Percentiles rank a stretch among this genome's conserved stretches.
Evolutionary conservation across 2,888 invertebrate species (phyloP).

Genomic region (Trachelus iudaicus): DNA sequence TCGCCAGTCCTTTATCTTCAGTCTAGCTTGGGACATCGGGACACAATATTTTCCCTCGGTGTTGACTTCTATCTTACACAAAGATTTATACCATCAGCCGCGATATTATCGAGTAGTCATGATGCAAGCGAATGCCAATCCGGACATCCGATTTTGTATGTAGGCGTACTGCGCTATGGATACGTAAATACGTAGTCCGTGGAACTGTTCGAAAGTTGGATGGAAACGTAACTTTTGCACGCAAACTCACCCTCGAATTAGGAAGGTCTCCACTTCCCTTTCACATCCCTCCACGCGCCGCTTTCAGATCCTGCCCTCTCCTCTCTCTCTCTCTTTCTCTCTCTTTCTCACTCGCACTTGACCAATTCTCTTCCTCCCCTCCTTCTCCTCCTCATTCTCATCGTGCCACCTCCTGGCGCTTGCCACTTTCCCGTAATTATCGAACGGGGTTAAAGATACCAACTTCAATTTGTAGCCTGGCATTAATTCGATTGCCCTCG

Average conservation of each 20-base stretch:
- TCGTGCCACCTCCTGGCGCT: conserved; percentile 28
- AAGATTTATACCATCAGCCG: background rate
- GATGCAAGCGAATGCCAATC: background rate
- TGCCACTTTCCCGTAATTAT: conserved; percentile 57
- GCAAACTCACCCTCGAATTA: background rate
- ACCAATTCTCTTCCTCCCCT: conserved; percentile 21
- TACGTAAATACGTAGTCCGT: background rate
- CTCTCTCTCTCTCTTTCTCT: conserved; percentile 7
- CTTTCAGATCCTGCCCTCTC: background rate
- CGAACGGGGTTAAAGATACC: conserved; percentile 46
- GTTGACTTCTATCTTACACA: background rate
- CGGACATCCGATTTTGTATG: background rate
- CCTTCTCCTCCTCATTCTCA: conserved; percentile 14
- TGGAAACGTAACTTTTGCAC: background rate
- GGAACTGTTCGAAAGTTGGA: background rate
- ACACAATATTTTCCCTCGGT: background rate
- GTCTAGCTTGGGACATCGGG: background rate
- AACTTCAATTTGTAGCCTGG: conserved; percentile 60
- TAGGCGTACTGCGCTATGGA: background rate
- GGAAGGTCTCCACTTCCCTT: background rate
- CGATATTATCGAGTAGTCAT: background rate
- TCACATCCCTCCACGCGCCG: background rate
- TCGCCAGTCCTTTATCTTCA: background rate
- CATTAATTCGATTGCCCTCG: conserved; percentile 60
- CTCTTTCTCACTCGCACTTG: conserved; percentile 11